Evolutionary conservation across 1,140 invertebrate genomes (phyloP).

Genomic region (Doryteuthis pealeii): DNA sequence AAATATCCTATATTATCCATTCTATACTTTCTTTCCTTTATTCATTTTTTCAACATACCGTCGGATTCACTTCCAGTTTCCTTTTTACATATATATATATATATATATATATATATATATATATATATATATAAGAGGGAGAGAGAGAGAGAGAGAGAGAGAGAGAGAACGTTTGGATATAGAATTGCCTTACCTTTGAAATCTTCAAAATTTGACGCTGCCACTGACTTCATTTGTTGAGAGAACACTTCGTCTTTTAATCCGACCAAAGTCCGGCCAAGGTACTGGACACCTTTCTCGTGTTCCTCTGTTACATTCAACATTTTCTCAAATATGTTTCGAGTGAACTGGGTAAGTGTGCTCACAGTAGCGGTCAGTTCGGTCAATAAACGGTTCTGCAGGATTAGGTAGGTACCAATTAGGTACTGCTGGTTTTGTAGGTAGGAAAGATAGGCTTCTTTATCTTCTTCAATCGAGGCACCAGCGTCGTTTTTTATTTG

Average conservation of each 20-base stretch:
- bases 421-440: not conserved
- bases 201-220: not conserved
- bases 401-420: not conserved
- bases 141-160: too few relatives aligned
- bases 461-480: not conserved
- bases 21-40: too few relatives aligned
- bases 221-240: not conserved
- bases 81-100: too few relatives aligned
- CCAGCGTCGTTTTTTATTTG: not conserved
- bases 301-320: not conserved
- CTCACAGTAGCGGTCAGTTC: not conserved
- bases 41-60: too few relatives aligned
- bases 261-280: not conserved
- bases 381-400: not conserved
- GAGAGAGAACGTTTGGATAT: too few relatives aligned
- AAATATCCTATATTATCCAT: too few relatives aligned
- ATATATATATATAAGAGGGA: too few relatives aligned
- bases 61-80: too few relatives aligned
- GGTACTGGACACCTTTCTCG: not conserved
- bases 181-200: too few relatives aligned
- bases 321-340: not conserved
- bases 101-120: too few relatives aligned
- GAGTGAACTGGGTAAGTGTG: not conserved
- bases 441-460: not conserved
- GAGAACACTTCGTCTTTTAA: not conserved